Evolutionary conservation across 2,113 vertebrate species (phyloP).

Genomic region (Zosterops borbonicus): DNA sequence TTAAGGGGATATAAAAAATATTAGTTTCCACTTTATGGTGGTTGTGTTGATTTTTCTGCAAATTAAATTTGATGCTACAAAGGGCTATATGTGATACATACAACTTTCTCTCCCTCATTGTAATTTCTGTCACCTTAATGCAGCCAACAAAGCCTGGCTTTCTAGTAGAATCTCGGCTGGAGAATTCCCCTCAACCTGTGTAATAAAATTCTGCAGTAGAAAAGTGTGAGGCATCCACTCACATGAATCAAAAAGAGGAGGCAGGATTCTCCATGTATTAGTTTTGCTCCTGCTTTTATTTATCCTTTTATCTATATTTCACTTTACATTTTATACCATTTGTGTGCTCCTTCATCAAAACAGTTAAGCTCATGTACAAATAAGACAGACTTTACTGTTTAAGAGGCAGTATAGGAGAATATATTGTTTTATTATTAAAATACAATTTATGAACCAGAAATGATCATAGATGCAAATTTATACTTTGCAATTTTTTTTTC

Average conservation of each 20-base stretch:
- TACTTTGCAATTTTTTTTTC: constrained; percentile 39
- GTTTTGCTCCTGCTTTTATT: not conserved
- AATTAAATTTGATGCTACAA: not conserved
- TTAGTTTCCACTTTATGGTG: constrained; percentile 46
- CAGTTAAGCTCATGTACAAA: not conserved
- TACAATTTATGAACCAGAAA: constrained; percentile 48
- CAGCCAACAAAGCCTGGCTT: not conserved
- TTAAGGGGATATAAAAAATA: constrained; percentile 65
- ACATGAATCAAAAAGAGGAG: not conserved
- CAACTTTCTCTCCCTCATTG: not conserved
- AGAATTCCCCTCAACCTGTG: not conserved
- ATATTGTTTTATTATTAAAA: constrained; percentile 36
- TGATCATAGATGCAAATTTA: constrained; percentile 43
- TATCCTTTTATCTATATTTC: not conserved
- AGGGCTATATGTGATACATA: not conserved
- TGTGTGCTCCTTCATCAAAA: not conserved
- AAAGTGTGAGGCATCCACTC: not conserved
- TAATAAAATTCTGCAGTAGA: not conserved
- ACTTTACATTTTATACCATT: not conserved
- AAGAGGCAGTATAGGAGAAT: not conserved
- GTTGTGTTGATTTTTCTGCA: not conserved
- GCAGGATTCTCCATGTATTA: not conserved
- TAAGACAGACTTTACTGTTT: not conserved
- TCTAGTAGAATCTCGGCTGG: not conserved
- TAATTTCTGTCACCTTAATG: not conserved